Percentiles rank a stretch among this genome's conserved stretches.
These are phyloP conservation scores for Ericerus pela DNA, from an alignment of 1,140 invertebrate genomes.

Conservation along the genomic window DNA sequence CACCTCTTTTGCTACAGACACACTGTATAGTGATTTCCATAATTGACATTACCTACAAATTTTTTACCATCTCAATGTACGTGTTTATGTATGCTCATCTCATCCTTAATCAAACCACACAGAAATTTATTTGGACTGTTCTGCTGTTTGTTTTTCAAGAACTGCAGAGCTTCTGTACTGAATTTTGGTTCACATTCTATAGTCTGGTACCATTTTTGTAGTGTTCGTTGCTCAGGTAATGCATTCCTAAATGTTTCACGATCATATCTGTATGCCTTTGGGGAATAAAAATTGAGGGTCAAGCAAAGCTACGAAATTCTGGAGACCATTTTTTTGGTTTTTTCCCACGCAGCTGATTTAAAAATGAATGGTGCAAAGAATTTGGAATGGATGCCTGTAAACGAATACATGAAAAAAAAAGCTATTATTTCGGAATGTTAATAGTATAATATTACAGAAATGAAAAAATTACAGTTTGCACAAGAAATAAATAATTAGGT, in stretches of 20 bases:
- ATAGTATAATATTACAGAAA: no score
- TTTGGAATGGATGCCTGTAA: no score
- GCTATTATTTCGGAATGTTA: no score
- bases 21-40: no score
- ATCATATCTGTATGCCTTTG: slow-evolving; percentile 30
- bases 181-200: slow-evolving; percentile 30
- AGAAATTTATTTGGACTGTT: neutral
- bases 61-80: neutral
- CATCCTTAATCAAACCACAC: neutral
- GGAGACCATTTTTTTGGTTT: no score
- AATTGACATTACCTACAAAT: neutral
- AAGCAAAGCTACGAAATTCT: slow-evolving; percentile 26
- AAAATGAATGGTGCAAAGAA: no score
- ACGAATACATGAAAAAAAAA: no score
- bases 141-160: slow-evolving; percentile 22
- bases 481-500: no score
- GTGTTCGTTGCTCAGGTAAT: slow-evolving; percentile 30
- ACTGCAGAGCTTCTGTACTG: slow-evolving; percentile 27
- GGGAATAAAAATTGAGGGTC: slow-evolving; percentile 31
- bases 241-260: slow-evolving; percentile 27
- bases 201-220: slow-evolving; percentile 30
- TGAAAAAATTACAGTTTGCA: no score
- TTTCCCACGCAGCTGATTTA: no score
- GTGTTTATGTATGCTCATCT: neutral
- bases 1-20: no score